phyloP scores from a whole-genome alignment of 2,888 invertebrate species.

The Cataglyphis albicans region DNA sequence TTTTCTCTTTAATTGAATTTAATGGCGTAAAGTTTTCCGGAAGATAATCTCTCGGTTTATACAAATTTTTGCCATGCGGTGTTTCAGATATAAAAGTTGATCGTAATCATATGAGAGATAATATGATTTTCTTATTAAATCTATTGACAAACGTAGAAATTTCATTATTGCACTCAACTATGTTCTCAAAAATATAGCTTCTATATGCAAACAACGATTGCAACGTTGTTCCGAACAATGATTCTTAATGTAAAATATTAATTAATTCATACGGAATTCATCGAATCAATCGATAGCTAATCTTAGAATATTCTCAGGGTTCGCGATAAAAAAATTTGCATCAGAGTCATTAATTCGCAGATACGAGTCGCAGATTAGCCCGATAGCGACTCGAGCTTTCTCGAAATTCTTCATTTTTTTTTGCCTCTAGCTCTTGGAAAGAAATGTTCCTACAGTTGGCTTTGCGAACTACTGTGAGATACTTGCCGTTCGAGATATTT shows the following conservation, averaged over 20 bases:
- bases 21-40: neutral
- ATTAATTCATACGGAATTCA: neutral
- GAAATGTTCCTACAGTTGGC: neutral
- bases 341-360: neutral
- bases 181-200: no score
- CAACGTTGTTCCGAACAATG: no score
- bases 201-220: no score
- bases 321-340: neutral
- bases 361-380: neutral
- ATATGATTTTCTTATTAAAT: neutral
- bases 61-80: neutral
- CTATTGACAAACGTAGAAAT: no score
- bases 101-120: neutral
- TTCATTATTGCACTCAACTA: no score
- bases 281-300: neutral
- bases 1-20: slow-evolving; percentile 3
- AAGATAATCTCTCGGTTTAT: neutral
- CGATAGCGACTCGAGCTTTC: neutral
- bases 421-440: neutral
- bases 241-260: neutral
- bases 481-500: slow-evolving; percentile 53
- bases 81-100: neutral
- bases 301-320: neutral
- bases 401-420: neutral
- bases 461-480: neutral